Conservation (phyloP, 2,888 invertebrate genomes). For the Platynereis dumerilii region DNA sequence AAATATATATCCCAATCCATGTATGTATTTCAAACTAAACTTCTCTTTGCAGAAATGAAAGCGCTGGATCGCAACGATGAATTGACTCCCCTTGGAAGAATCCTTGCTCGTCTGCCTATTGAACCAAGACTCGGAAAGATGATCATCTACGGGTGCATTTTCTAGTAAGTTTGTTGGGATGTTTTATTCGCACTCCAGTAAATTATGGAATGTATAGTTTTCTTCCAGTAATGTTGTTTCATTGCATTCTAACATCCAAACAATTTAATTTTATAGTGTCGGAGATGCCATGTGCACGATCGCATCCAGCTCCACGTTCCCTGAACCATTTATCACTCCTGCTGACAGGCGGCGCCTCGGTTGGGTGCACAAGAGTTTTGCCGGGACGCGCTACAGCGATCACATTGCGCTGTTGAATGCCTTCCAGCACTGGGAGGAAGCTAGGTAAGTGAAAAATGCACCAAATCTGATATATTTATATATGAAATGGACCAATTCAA, state of each 20-base stretch:
- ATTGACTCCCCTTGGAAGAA: slow-evolving; percentile 89
- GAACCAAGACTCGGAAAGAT: slow-evolving; percentile 97
- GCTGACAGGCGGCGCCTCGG: slow-evolving; percentile 73
- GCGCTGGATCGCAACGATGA: slow-evolving; percentile 88
- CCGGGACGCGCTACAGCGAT: slow-evolving; percentile 88
- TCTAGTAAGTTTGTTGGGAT: slow-evolving; percentile 65
- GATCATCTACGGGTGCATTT: slow-evolving; percentile 92
- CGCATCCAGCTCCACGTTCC: slow-evolving; percentile 95
- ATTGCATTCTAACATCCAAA: too few relatives aligned
- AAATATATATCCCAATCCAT: too few relatives aligned
- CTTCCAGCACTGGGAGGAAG: slow-evolving; percentile 75
- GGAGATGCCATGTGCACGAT: slow-evolving; percentile 91
- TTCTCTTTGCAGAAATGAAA: slow-evolving; percentile 80
- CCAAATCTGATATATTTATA: neutral
- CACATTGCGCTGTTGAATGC: slow-evolving; percentile 94
- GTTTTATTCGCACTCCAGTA: too few relatives aligned
- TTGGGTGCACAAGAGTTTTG: slow-evolving; percentile 83
- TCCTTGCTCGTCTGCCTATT: slow-evolving; percentile 91
- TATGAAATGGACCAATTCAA: too few relatives aligned
- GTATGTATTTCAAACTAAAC: too few relatives aligned
- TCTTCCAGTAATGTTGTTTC: too few relatives aligned
- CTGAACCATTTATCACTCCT: slow-evolving; percentile 82
- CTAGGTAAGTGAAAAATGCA: slow-evolving; percentile 54
- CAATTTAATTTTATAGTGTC: slow-evolving; percentile 67
- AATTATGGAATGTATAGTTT: too few relatives aligned